Percentiles rank a stretch among this genome's conserved stretches.
These are phyloP conservation scores for Dryomyza anilis DNA, from an alignment of 2,888 invertebrate species.

Conservation along the genomic window DNA sequence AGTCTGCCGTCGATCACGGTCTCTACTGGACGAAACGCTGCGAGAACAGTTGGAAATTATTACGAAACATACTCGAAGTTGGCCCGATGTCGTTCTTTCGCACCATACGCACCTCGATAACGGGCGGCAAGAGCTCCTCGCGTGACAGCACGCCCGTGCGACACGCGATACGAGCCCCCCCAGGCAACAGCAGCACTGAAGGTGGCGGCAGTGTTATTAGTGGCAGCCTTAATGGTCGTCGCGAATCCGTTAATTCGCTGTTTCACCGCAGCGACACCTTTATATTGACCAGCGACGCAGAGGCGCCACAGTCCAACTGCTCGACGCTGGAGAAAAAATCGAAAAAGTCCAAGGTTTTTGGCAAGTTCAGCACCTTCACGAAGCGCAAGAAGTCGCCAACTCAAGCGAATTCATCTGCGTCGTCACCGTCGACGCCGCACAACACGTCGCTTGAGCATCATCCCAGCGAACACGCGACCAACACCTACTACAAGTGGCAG, in stretches of 20 bases:
- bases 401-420: too few relatives aligned
- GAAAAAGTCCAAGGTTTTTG: constrained; percentile 53
- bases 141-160: constrained; percentile 56
- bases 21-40: too few relatives aligned
- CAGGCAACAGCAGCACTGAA: constrained; percentile 39
- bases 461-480: constrained; percentile 54
- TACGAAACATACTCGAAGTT: too few relatives aligned
- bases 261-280: constrained; percentile 58
- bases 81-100: constrained; percentile 59
- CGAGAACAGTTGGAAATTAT: too few relatives aligned
- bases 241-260: constrained; percentile 50
- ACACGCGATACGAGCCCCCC: constrained; percentile 48
- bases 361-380: constrained; percentile 58
- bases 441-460: constrained; percentile 45
- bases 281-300: constrained; percentile 46
- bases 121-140: constrained; percentile 53
- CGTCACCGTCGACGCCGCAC: constrained; percentile 31
- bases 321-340: constrained; percentile 53
- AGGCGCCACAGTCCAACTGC: constrained; percentile 44
- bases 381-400: constrained; percentile 51
- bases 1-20: constrained; percentile 41
- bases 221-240: constrained; percentile 34
- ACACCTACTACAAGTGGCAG: constrained; percentile 57
- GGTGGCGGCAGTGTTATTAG: constrained; percentile 44
- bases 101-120: constrained; percentile 54